A percentile compares a stretch with the other conserved stretches of the same genome.
phyloP scores from a whole-genome alignment of 2,888 invertebrate genomes.

The Erebia ligea region DNA sequence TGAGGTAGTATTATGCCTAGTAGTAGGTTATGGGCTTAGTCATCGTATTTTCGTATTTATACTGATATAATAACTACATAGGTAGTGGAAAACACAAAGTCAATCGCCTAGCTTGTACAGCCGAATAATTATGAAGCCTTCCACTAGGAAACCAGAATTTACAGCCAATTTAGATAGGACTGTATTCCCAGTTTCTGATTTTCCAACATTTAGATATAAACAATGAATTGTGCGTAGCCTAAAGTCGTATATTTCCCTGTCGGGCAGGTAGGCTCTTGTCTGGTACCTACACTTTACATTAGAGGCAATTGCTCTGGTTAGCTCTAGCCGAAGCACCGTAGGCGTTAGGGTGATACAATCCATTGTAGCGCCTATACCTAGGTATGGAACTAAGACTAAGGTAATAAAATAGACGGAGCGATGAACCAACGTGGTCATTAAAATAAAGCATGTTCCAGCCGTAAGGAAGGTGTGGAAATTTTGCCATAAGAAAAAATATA shows the following conservation, averaged over 20 bases:
- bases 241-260: conserved; percentile 20
- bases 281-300: conserved; percentile 25
- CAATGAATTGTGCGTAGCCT: conserved; percentile 5
- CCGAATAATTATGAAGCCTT: too few relatives aligned
- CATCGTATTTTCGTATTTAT: too few relatives aligned
- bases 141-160: background rate
- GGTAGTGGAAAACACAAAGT: background rate
- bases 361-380: conserved; percentile 34
- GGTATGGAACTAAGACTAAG: background rate
- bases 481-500: too few relatives aligned
- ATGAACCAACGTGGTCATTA: background rate
- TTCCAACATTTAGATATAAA: conserved; percentile 9
- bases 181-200: background rate
- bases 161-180: background rate
- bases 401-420: background rate
- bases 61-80: too few relatives aligned
- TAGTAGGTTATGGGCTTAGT: too few relatives aligned
- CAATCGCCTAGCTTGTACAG: background rate
- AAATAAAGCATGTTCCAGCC: background rate
- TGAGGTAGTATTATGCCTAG: too few relatives aligned
- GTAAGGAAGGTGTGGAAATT: background rate
- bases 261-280: conserved; percentile 4
- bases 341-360: conserved; percentile 38
- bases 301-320: conserved; percentile 36
- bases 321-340: conserved; percentile 34